These are phyloP conservation scores for Ispidina lecontei DNA, from an alignment of 2,797 vertebrate species.

Conservation along the genomic window DNA sequence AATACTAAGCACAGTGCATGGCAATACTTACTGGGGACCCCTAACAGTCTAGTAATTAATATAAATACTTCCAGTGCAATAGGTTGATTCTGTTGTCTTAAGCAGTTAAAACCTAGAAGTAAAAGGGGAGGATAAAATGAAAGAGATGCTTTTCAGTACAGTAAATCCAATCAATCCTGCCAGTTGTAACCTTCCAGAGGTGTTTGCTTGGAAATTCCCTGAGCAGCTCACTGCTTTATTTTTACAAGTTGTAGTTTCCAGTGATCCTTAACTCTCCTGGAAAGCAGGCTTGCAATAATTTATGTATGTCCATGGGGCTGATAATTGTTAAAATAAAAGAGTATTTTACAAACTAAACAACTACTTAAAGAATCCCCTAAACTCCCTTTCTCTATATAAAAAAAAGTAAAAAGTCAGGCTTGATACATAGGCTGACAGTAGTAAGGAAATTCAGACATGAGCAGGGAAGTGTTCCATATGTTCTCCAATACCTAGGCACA, in stretches of 20 bases:
- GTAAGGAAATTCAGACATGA: conserved; percentile 74
- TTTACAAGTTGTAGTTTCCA: background rate
- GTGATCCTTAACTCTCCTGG: background rate
- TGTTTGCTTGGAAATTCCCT: background rate
- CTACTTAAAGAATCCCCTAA: background rate
- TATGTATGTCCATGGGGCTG: background rate
- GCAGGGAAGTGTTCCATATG: conserved; percentile 82
- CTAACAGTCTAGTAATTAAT: background rate
- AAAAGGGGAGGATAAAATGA: background rate
- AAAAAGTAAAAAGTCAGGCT: conserved; percentile 51
- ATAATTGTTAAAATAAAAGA: background rate
- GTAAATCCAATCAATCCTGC: background rate
- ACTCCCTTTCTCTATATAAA: background rate
- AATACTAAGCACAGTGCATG: background rate
- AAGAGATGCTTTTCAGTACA: background rate
- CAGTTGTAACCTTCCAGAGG: background rate
- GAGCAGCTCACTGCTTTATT: background rate
- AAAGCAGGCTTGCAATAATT: background rate
- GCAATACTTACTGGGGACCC: background rate
- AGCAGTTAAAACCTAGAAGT: background rate
- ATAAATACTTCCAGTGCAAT: background rate
- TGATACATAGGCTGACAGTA: conserved; percentile 72
- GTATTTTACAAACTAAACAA: conserved; percentile 4
- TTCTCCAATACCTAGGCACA: conserved; percentile 81
- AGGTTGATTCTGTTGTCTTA: background rate